Percentiles rank a stretch among this genome's conserved stretches.
Conservation (phyloP, 2,888 invertebrate species). For the Alviniconcha strummeri region DNA sequence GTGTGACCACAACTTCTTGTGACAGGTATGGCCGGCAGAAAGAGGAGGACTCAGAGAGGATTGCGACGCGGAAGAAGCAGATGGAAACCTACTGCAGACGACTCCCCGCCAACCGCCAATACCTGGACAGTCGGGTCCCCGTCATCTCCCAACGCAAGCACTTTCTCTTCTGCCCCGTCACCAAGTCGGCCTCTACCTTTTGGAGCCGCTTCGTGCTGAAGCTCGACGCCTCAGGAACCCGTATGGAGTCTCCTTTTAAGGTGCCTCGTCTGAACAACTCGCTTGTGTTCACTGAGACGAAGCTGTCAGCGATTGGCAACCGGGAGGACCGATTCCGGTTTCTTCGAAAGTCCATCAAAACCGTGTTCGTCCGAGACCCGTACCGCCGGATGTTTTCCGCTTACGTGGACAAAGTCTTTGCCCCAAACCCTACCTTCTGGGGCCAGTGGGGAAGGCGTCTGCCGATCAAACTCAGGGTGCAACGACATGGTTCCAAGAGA, state of each 20-base stretch:
- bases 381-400: slow-evolving; percentile 46
- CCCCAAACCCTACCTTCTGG: slow-evolving; percentile 49
- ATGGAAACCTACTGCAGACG: no score
- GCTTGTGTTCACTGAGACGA: no score
- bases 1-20: no score
- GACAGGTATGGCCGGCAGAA: no score
- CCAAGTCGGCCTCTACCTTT: slow-evolving; percentile 35
- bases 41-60: no score
- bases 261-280: no score
- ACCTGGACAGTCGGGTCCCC: slow-evolving; percentile 3
- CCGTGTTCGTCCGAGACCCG: slow-evolving; percentile 45
- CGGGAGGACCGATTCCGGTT: not conserved
- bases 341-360: slow-evolving; percentile 25
- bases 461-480: no score
- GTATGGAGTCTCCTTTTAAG: no score
- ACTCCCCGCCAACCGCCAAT: no score
- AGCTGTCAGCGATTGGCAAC: not conserved
- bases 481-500: no score
- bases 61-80: no score
- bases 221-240: slow-evolving; percentile 21
- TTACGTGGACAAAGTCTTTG: slow-evolving; percentile 45
- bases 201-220: slow-evolving; percentile 34
- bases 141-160: not conserved
- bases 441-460: slow-evolving; percentile 29
- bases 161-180: slow-evolving; percentile 32